phyloP scores from a whole-genome alignment of 2,113 vertebrate genomes.

The zebrafish (Danio rerio) region GRCz12tu NC_133198.1:26507001-26507500 shows the following conservation, averaged over 20 bases:
- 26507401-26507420: slow-evolving; percentile 12
- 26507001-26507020: background rate
- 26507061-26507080: background rate
- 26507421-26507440: slow-evolving; percentile 3
- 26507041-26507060: background rate
- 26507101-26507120: background rate
- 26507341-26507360: background rate
- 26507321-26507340: slow-evolving; percentile 20
- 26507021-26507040: background rate
- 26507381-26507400: slow-evolving; percentile 19
- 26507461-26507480: background rate
- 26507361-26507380: slow-evolving; percentile 10
- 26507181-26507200: background rate
- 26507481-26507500: background rate
- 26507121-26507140: background rate
- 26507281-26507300: slow-evolving; percentile 32
- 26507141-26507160: too few relatives aligned
- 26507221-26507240: slow-evolving; percentile 18
- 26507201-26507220: background rate
- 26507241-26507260: slow-evolving; percentile 47
- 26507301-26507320: slow-evolving; percentile 13
- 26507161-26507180: too few relatives aligned
- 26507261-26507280: slow-evolving; percentile 53
- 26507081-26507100: background rate
- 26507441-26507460: background rate